phyloP scores from a whole-genome alignment of 2,888 invertebrate genomes.

The Protodeltote pygarga region DNA sequence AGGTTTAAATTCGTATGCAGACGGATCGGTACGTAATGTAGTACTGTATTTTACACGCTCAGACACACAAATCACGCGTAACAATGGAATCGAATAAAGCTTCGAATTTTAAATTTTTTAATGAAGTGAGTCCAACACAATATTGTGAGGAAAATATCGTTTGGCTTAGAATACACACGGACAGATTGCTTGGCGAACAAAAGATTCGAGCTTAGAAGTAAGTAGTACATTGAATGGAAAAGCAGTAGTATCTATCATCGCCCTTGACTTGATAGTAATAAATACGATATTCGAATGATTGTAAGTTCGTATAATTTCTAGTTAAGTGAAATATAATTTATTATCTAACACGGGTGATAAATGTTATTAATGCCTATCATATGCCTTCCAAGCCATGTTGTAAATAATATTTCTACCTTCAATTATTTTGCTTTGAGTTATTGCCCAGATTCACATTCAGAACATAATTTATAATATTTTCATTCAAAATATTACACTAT shows the following conservation, averaged over 20 bases:
- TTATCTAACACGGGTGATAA: conserved; percentile 6
- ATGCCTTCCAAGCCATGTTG: too few species aligned
- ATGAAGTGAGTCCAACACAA: conserved; percentile 80
- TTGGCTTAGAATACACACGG: conserved; percentile 62
- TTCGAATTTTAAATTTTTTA: conserved; percentile 80
- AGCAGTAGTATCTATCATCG: too few species aligned
- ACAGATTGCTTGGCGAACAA: conserved; percentile 33
- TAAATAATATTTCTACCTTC: too few species aligned
- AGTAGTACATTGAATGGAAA: too few species aligned
- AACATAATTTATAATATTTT: too few species aligned
- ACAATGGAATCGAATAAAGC: conserved; percentile 79
- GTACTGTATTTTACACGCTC: conserved; percentile 72
- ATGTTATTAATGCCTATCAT: conserved; percentile 12
- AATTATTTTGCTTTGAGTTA: conserved; percentile 4
- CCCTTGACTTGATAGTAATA: too few species aligned
- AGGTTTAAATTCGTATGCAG: conserved; percentile 52
- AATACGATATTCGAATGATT: too few species aligned
- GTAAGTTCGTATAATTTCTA: conserved; percentile 9
- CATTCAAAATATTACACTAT: too few species aligned
- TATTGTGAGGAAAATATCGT: conserved; percentile 77
- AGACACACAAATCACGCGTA: conserved; percentile 79
- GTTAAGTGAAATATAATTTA: conserved; percentile 23
- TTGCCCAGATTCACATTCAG: too few species aligned
- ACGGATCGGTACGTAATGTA: conserved; percentile 54
- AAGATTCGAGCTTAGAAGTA: background rate